Evolutionary conservation across 2,113 vertebrate genomes (phyloP), one percentile per base, ranked within the genome.

Genomic region (Menidia beryllina): DNA sequence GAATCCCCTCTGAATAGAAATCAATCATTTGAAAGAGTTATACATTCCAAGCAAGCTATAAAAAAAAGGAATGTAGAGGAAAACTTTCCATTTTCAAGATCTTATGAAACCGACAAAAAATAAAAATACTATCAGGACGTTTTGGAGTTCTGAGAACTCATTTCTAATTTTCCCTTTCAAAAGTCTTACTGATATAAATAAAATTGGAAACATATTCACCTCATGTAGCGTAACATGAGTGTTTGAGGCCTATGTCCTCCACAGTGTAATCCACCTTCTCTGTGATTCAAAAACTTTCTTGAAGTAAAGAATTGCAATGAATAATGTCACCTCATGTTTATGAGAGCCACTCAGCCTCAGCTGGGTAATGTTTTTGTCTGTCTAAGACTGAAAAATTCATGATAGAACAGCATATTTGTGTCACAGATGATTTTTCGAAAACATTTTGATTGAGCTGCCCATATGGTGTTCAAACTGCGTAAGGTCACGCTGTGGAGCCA

Each of bases 41-140:
- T 86, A 69, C 72, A 79, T 83, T 62, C 83, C 81, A 85, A 70
- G 63, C 60, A n/a, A n/a, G n/a, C n/a, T n/a, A n/a, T n/a, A n/a
- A n/a, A n/a, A n/a, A n/a, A n/a, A n/a, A n/a, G n/a, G n/a, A n/a
- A n/a, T n/a, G n/a, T n/a, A n/a, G 74, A 73, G 57, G 45, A 84
- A 87, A 88, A 69, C 61, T 75, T 89, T 75, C 69, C 71, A 83
- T 81, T 70, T 52, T 66, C 69, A 21, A 60, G 27, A 25, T 14
- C 73, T 86, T 83, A 85, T 53, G 59, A 81, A 91, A 90, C 45
- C 17, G 20, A 24, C 20, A 61, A 58, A 36, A 56, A 63, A 49
- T 75, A 54, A 71, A 75, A 72, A 51, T 68, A 23, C 23, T 5
- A 21, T 78, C 21, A 66, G 67, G 0, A 0, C 26, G n/a, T 49